Percentiles rank a stretch among this genome's conserved stretches.
phyloP scores from a whole-genome alignment of 2,113 vertebrate genomes.

The Aplodontia rufa region DNA sequence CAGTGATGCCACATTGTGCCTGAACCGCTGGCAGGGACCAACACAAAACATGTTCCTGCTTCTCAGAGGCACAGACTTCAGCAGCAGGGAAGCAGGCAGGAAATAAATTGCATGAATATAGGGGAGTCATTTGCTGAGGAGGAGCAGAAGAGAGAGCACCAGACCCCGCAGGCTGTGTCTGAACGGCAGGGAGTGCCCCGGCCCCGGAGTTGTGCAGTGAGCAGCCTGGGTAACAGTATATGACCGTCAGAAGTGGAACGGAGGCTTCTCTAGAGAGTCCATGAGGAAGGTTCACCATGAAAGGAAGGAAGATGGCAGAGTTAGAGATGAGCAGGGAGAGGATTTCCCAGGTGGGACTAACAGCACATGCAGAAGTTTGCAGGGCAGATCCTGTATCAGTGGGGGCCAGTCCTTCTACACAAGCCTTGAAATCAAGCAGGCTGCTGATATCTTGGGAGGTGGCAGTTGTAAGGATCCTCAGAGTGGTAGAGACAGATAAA shows the following conservation, averaged over 20 bases:
- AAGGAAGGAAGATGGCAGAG: background rate
- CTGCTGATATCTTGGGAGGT: accelerated
- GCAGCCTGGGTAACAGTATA: background rate
- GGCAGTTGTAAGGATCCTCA: background rate
- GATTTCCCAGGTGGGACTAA: background rate
- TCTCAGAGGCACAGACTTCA: background rate
- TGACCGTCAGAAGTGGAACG: background rate
- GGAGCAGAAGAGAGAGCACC: background rate
- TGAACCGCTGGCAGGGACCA: background rate
- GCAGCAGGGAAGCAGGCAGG: background rate
- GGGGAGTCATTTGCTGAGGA: background rate
- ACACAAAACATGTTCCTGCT: background rate
- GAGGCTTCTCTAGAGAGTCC: background rate
- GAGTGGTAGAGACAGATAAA: background rate
- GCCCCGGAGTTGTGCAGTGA: background rate
- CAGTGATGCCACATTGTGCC: background rate
- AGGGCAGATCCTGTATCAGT: background rate
- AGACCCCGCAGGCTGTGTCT: background rate
- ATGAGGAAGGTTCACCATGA: background rate
- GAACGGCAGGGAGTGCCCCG: background rate
- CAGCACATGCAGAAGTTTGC: background rate
- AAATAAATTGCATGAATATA: background rate
- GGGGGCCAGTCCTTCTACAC: accelerated
- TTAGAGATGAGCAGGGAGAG: background rate
- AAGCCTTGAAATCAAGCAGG: background rate